Evolutionary conservation across 2,113 vertebrate genomes (phyloP), one percentile per base, ranked within the genome.

Genomic region (Rhinopomastus cyanomelas): DNA sequence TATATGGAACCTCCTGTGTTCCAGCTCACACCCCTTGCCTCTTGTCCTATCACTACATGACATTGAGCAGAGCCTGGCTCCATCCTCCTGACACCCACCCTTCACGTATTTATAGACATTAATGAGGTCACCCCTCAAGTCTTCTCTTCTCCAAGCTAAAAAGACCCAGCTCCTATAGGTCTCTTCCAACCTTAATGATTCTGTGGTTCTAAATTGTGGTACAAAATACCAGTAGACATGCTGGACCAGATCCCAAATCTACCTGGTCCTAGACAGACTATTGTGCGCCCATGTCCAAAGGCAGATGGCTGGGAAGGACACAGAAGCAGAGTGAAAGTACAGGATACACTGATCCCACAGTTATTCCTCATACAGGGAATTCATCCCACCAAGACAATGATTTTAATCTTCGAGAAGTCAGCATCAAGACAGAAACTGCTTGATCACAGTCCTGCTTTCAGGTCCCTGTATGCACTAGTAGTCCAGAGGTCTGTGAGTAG

Each of bases 211-310:
- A 46, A 76, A 69, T 15, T 55, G 16, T 85, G 36, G 11, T 18
- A 48, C n/a, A 81, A 91, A 73, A 29, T 20, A 46, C 27, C 8
- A 83, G 15, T 57, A 80, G 64, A 46, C 10, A 11, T 46, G 29
- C 22, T 51, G 29, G 25, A 55, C 80, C 55, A 72, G 34, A 85
- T 4, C 15, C 27, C 39, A 48, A 76, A 64, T 76, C 64, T 32
- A 91, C 7, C 46, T 61, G 26, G 39, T 42, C 23, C 22, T 3
- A 29, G 37, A 12, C 18, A 22, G 21, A 48, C 5, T 37, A 15
- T 26, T 25, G 21, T 0, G 0, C 61, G 32, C 8, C 26, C 11
- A 2, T 9, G 18, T 32, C 23, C 59, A 66, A 6, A 9, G 10
- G 5, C 32, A 82, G 42, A 23, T 44, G 46, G 2, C 62, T 79